Conservation (phyloP, 2,797 vertebrate genomes). For the Enoplosus armatus region DNA sequence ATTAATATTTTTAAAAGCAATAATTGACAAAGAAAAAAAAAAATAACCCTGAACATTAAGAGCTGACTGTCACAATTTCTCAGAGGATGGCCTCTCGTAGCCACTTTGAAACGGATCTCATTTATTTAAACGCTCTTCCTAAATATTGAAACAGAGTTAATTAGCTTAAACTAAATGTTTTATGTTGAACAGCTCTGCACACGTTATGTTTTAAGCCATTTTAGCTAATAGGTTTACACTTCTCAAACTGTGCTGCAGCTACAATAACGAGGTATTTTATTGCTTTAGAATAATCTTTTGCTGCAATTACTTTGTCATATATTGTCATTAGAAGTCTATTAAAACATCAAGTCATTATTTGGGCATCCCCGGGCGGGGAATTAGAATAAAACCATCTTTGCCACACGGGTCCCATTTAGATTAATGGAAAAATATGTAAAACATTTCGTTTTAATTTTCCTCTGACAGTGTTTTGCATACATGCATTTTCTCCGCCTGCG, state of each 20-base stretch:
- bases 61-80: neutral
- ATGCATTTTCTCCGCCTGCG: constrained; percentile 81
- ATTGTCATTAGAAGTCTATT: constrained; percentile 90
- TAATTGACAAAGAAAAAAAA: constrained; percentile 18
- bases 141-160: constrained; percentile 65
- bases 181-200: constrained; percentile 51
- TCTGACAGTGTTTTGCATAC: constrained; percentile 88
- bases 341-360: constrained; percentile 95
- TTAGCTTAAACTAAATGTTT: constrained; percentile 54
- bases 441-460: constrained; percentile 90
- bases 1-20: constrained; percentile 6
- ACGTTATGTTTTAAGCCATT: constrained; percentile 57
- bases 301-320: constrained; percentile 89
- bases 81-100: neutral
- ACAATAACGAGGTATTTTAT: constrained; percentile 84
- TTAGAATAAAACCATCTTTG: constrained; percentile 92
- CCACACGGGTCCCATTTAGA: constrained; percentile 93
- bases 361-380: constrained; percentile 87
- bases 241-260: constrained; percentile 72
- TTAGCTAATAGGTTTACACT: constrained; percentile 70
- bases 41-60: constrained; percentile 25
- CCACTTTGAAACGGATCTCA: constrained; percentile 20
- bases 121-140: constrained; percentile 42
- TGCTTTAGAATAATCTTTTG: constrained; percentile 83
- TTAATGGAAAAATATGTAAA: constrained; percentile 97